Evolutionary conservation across 2,113 vertebrate species (phyloP).

Genomic region (Salvelinus fontinalis): DNA sequence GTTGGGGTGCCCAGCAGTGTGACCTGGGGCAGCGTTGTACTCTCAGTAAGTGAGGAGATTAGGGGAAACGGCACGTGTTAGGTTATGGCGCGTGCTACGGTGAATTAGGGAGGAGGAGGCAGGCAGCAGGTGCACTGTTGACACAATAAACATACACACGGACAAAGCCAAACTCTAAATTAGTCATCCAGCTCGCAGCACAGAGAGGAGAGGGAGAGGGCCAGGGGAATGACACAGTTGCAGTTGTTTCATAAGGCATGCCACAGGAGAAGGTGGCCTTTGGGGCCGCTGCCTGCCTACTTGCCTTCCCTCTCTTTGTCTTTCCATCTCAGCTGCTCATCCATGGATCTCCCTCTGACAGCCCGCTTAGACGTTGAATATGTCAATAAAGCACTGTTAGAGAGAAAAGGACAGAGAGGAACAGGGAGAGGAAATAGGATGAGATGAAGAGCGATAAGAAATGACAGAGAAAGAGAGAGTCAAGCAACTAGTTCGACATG

Average conservation of each 20-base stretch:
- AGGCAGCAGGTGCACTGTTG: constrained; percentile 56
- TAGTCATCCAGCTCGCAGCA: neutral
- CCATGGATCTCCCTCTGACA: constrained; percentile 2
- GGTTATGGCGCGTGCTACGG: constrained; percentile 19
- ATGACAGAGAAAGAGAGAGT: neutral
- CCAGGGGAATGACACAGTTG: neutral
- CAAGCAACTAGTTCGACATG: neutral
- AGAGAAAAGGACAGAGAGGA: neutral
- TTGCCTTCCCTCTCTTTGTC: neutral
- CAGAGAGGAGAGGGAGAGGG: neutral
- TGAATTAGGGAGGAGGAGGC: constrained; percentile 28
- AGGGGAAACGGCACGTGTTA: constrained; percentile 21
- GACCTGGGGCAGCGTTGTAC: neutral
- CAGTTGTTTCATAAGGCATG: neutral
- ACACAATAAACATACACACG: constrained; percentile 52
- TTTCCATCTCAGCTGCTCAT: neutral
- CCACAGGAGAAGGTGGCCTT: neutral
- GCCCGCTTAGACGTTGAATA: constrained; percentile 9
- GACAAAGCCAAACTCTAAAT: constrained; percentile 40
- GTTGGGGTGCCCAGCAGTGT: neutral
- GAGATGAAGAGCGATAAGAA: neutral
- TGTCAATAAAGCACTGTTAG: constrained; percentile 27
- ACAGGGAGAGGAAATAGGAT: neutral
- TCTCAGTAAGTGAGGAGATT: neutral
- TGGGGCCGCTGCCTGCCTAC: no score